Percentiles rank a stretch among this genome's conserved stretches.
These are phyloP conservation scores for Zootoca vivipara DNA, from an alignment of 2,113 vertebrate genomes.

Conservation along the genomic window DNA sequence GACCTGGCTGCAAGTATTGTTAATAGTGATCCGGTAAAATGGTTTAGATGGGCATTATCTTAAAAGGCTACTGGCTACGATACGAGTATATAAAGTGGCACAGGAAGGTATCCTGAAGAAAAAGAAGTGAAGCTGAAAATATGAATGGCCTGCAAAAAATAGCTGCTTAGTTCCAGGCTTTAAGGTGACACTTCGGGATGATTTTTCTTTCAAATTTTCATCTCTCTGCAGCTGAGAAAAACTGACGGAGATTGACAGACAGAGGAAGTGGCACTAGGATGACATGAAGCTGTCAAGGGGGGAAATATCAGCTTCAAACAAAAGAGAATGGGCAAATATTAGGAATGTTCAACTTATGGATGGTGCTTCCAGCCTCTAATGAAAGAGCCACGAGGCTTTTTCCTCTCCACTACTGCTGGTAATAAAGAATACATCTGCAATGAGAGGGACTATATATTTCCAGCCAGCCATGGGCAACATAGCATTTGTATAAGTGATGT, in stretches of 20 bases:
- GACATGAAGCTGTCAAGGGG: constrained; percentile 53
- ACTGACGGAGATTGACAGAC: constrained; percentile 43
- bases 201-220: constrained; percentile 53
- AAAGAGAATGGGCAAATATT: constrained; percentile 29
- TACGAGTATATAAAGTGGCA: not conserved
- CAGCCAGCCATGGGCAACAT: not conserved
- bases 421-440: not conserved
- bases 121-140: constrained; percentile 31
- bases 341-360: constrained; percentile 21
- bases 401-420: not conserved
- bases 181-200: constrained; percentile 44
- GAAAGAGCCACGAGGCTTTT: not conserved
- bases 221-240: constrained; percentile 35
- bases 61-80: not conserved
- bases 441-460: not conserved
- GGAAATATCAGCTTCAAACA: constrained; percentile 49
- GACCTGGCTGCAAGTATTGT: not conserved
- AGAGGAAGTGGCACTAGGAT: constrained; percentile 36
- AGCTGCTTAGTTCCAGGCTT: constrained; percentile 35
- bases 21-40: not conserved
- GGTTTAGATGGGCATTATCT: not conserved
- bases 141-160: constrained; percentile 33
- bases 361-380: constrained; percentile 14
- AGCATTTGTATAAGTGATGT: not conserved
- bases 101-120: not conserved